phyloP scores from a whole-genome alignment of 2,797 vertebrate species.

The Smutsia gigantea region DNA sequence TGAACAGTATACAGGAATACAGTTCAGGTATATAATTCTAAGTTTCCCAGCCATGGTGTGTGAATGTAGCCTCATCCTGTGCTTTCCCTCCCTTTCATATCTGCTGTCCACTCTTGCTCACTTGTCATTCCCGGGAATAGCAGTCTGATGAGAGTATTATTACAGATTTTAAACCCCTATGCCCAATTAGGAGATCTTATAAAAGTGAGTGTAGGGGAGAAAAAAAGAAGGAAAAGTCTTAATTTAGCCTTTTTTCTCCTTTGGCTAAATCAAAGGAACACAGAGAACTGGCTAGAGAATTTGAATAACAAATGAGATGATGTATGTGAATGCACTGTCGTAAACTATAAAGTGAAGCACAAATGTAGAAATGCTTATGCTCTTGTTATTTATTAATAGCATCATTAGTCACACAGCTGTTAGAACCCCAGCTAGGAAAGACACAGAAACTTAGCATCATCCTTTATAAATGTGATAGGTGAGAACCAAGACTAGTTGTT shows the following conservation, averaged over 20 bases:
- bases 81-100: not conserved
- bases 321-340: not conserved
- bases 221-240: not conserved
- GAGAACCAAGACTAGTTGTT: not conserved
- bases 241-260: fast-evolving
- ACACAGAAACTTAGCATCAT: not conserved
- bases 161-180: not conserved
- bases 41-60: not conserved
- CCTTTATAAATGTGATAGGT: not conserved
- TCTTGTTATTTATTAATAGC: constrained; percentile 50
- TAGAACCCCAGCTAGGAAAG: not conserved
- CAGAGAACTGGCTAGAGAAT: not conserved
- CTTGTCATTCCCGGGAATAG: not conserved
- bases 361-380: constrained; percentile 20
- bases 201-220: not conserved
- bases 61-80: not conserved
- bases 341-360: not conserved
- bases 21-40: not conserved
- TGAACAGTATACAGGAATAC: not conserved
- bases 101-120: not conserved
- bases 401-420: not conserved
- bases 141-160: not conserved
- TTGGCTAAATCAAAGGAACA: constrained; percentile 12
- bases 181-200: not conserved
- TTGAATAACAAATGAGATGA: constrained; percentile 19